A percentile compares a stretch with the other conserved stretches of the same genome.
Evolutionary conservation across 2,888 invertebrate species (phyloP).

Genomic region (Pemphredon lugubris): DNA sequence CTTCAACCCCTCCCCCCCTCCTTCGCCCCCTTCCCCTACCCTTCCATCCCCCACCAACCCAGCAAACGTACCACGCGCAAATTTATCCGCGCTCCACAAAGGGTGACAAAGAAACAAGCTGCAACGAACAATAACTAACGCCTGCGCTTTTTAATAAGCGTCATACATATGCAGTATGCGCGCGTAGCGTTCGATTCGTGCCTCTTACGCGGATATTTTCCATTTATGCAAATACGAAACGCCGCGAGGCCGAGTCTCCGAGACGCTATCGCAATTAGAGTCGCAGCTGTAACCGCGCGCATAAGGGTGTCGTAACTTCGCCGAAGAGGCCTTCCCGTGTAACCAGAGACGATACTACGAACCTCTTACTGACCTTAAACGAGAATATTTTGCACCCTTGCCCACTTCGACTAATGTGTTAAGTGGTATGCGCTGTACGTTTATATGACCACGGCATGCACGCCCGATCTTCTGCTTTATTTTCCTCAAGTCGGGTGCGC

Average conservation of each 20-base stretch:
- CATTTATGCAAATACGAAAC: slow-evolving; percentile 74
- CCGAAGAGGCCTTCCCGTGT: slow-evolving; percentile 40
- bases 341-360: slow-evolving; percentile 60
- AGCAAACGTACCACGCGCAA: too few relatives aligned
- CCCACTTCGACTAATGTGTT: slow-evolving; percentile 57
- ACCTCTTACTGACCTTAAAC: slow-evolving; percentile 45
- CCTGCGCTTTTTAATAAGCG: slow-evolving; percentile 42
- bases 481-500: neutral
- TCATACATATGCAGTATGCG: slow-evolving; percentile 46
- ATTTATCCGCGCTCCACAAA: neutral
- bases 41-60: too few relatives aligned
- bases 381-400: slow-evolving; percentile 51
- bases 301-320: slow-evolving; percentile 70
- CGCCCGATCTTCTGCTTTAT: slow-evolving; percentile 3
- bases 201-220: slow-evolving; percentile 50
- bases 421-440: slow-evolving; percentile 55
- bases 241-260: slow-evolving; percentile 48
- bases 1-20: too few relatives aligned
- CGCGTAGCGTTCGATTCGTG: slow-evolving; percentile 35
- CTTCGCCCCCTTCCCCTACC: too few relatives aligned
- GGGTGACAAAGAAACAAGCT: slow-evolving; percentile 20
- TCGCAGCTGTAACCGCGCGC: slow-evolving; percentile 73
- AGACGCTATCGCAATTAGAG: slow-evolving; percentile 74
- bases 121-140: slow-evolving; percentile 31
- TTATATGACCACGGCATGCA: slow-evolving; percentile 12